These are phyloP conservation scores for Sylvicola fuscatus DNA, from an alignment of 2,888 invertebrate genomes.

Conservation along the genomic window DNA sequence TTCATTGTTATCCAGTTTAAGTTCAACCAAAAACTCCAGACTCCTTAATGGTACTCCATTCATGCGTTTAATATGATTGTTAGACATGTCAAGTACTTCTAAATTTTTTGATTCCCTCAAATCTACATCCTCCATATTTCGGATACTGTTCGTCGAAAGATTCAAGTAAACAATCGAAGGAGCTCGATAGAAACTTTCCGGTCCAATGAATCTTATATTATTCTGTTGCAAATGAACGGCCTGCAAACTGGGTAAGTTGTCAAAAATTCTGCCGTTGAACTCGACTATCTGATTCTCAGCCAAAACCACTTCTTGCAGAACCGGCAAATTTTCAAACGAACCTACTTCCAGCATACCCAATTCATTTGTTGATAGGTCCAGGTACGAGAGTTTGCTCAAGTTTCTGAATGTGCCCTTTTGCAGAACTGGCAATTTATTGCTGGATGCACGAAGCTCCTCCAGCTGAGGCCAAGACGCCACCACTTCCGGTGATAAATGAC, in stretches of 20 bases:
- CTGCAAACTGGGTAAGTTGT: constrained; percentile 45
- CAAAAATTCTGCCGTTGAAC: constrained; percentile 54
- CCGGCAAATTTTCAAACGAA: constrained; percentile 46
- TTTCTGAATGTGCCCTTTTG: constrained; percentile 50
- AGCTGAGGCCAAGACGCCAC: constrained; percentile 48
- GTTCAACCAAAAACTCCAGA: constrained; percentile 71
- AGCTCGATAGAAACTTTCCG: constrained; percentile 54
- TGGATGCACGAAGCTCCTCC: constrained; percentile 46
- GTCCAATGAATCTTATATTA: constrained; percentile 46
- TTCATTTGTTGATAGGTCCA: constrained; percentile 67
- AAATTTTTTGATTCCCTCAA: constrained; percentile 50
- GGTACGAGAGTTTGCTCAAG: constrained; percentile 43
- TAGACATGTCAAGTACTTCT: constrained; percentile 69
- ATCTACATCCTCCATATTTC: constrained; percentile 52
- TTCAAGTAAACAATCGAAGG: constrained; percentile 64
- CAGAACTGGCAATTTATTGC: constrained; percentile 51
- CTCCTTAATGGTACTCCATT: constrained; percentile 45
- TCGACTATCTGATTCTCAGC: constrained; percentile 53
- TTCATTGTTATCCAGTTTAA: constrained; percentile 66
- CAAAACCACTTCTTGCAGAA: constrained; percentile 44
- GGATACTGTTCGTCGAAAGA: constrained; percentile 61
- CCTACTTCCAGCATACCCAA: constrained; percentile 51
- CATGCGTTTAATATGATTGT: constrained; percentile 50
- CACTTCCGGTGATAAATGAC: constrained; percentile 43
- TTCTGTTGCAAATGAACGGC: constrained; percentile 63